Evolutionary conservation across 2,797 vertebrate species (phyloP).

Genomic region (Squalus acanthias): DNA sequence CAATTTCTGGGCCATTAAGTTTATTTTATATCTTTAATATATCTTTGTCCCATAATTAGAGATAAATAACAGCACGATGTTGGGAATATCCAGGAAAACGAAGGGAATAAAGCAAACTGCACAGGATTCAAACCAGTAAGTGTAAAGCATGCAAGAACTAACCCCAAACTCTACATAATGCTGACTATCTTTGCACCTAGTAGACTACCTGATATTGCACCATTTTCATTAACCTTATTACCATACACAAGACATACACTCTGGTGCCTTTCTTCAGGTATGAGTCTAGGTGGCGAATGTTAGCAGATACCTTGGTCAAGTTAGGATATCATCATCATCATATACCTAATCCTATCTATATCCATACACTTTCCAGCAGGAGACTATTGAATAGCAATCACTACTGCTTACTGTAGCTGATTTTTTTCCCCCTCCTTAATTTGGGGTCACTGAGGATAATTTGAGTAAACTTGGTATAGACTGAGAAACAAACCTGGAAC

Average conservation of each 20-base stretch:
- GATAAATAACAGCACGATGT: not conserved
- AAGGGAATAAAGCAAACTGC: not conserved
- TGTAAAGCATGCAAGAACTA: not conserved
- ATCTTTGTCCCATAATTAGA: not conserved
- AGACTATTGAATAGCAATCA: not conserved
- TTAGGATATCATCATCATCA: not conserved
- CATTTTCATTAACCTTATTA: not conserved
- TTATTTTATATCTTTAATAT: not conserved
- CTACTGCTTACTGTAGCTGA: not conserved
- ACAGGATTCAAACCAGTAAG: not conserved
- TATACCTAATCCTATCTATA: not conserved
- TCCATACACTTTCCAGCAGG: not conserved
- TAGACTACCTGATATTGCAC: not conserved
- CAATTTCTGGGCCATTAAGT: not conserved
- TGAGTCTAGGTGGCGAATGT: not conserved
- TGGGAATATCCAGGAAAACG: not conserved
- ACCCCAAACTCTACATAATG: not conserved
- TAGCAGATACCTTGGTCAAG: not conserved
- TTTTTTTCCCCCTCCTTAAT: too few relatives aligned
- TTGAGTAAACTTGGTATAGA: too few relatives aligned
- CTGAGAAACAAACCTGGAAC: too few relatives aligned
- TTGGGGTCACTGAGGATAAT: too few relatives aligned
- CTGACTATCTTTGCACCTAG: not conserved
- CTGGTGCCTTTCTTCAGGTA: not conserved
- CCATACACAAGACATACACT: too few relatives aligned